phyloP scores from a whole-genome alignment of 2,888 invertebrate species.

The Aphidoletes aphidimyza region DNA sequence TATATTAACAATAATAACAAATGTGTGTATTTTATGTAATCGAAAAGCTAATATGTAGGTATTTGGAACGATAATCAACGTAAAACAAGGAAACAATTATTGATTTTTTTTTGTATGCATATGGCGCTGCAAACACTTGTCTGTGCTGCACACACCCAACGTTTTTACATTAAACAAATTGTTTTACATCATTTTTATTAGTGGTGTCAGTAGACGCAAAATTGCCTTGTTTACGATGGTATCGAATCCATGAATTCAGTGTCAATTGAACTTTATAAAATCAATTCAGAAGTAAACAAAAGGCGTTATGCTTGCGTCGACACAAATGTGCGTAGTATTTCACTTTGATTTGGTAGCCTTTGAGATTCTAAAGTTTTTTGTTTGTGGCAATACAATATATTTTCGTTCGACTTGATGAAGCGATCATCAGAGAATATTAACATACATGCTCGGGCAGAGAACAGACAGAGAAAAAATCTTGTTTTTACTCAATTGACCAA shows the following conservation, averaged over 20 bases:
- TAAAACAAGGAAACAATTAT: constrained; percentile 21
- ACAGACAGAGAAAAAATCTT: background rate
- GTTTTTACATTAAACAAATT: background rate
- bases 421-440: too few relatives aligned
- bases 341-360: background rate
- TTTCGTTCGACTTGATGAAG: background rate
- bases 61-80: constrained; percentile 26
- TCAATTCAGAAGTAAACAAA: constrained; percentile 15
- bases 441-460: too few relatives aligned
- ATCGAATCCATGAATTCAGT: background rate
- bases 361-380: background rate
- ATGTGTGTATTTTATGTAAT: background rate
- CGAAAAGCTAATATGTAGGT: constrained; percentile 1
- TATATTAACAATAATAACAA: background rate
- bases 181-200: background rate
- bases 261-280: constrained; percentile 28
- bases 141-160: background rate
- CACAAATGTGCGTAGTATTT: background rate
- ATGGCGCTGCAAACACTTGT: background rate
- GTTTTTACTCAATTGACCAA: background rate
- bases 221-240: background rate
- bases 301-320: too few relatives aligned
- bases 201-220: background rate
- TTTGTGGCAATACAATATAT: background rate
- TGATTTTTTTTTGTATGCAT: background rate